These are phyloP conservation scores for Cairina moschata DNA, from an alignment of 2,113 vertebrate genomes.

Conservation along the genomic window DNA sequence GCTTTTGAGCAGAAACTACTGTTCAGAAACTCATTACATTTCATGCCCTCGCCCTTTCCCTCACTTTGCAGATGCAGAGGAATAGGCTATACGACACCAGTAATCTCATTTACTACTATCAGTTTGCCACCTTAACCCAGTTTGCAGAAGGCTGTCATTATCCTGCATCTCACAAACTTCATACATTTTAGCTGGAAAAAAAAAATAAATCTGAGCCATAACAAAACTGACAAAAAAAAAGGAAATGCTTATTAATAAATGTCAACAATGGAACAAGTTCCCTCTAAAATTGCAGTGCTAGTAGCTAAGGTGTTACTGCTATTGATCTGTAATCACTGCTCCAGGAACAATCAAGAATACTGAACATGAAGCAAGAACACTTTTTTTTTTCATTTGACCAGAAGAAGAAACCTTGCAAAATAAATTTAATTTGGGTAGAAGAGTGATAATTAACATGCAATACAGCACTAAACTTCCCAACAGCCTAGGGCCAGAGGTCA, in stretches of 20 bases:
- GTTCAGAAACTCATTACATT: background rate
- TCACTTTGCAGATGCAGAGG: slow-evolving; percentile 22
- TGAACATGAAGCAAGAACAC: background rate
- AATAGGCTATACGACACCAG: background rate
- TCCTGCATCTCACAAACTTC: background rate
- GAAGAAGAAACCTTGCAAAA: background rate
- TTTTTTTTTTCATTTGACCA: background rate
- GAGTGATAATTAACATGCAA: background rate
- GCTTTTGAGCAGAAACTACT: background rate
- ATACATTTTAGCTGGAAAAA: background rate
- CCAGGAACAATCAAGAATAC: background rate
- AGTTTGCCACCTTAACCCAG: slow-evolving; percentile 11
- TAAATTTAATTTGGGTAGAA: background rate
- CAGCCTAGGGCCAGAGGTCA: background rate
- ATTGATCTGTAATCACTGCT: background rate
- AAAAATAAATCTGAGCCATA: background rate
- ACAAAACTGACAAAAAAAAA: background rate
- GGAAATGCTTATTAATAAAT: slow-evolving; percentile 15
- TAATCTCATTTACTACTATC: slow-evolving; percentile 24
- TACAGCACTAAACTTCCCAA: background rate
- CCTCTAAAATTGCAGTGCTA: background rate
- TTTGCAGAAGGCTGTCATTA: slow-evolving; percentile 7
- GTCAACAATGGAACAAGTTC: background rate
- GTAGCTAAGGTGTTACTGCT: background rate
- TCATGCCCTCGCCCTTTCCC: background rate